phyloP scores from a whole-genome alignment of 2,113 vertebrate genomes.

The Pterophyllum scalare region DNA sequence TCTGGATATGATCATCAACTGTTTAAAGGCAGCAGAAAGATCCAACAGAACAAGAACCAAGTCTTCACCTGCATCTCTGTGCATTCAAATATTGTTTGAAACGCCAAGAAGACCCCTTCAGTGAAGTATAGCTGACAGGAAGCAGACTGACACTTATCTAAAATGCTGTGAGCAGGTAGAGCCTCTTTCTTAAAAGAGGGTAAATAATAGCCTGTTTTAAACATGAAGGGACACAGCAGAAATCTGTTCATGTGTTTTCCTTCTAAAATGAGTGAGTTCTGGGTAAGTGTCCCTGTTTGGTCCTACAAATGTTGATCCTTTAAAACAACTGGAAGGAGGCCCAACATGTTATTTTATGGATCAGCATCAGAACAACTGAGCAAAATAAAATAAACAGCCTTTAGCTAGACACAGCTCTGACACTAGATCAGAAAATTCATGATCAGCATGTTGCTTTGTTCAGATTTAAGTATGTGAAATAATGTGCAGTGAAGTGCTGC shows the following conservation, averaged over 20 bases:
- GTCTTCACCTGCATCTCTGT: no score
- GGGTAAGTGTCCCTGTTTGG: not conserved
- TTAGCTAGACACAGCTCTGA: not conserved
- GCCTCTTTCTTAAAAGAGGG: not conserved
- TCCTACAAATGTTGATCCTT: not conserved
- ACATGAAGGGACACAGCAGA: no score
- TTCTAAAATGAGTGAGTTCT: not conserved
- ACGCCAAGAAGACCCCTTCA: not conserved
- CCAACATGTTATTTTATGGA: no score
- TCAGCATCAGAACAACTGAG: rapidly evolving
- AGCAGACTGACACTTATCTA: not conserved
- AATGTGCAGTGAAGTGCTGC: not conserved
- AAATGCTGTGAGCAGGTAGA: not conserved
- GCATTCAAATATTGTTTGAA: not conserved
- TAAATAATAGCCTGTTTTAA: not conserved
- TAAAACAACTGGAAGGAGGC: not conserved
- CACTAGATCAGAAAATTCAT: not conserved
- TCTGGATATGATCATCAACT: no score
- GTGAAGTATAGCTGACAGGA: not conserved
- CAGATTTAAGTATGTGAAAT: not conserved
- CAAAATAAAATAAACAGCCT: no score
- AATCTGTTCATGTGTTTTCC: not conserved
- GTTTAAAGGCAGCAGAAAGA: no score
- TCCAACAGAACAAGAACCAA: no score
- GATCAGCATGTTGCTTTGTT: not conserved